Percentiles rank a stretch among this genome's conserved stretches.
These are phyloP conservation scores for Marisa cornuarietis DNA, from an alignment of 1,140 invertebrate species.

Conservation along the genomic window DNA sequence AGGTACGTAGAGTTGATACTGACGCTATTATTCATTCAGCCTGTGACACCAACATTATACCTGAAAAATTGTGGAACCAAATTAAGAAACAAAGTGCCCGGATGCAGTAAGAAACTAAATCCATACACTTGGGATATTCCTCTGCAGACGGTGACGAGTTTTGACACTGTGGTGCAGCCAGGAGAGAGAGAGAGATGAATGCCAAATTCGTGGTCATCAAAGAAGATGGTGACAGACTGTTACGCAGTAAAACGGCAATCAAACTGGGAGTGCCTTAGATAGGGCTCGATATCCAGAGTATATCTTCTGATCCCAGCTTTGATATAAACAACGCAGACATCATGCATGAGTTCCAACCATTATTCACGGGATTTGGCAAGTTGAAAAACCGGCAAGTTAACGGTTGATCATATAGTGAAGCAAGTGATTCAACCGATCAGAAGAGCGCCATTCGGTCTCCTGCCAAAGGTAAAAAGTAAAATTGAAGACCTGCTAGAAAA, in stretches of 20 bases:
- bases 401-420: background rate
- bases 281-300: background rate
- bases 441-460: constrained; percentile 9
- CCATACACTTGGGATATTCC: too few relatives aligned
- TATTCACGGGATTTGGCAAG: constrained; percentile 7
- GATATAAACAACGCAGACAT: background rate
- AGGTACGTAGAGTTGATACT: too few relatives aligned
- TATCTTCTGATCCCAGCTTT: background rate
- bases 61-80: too few relatives aligned
- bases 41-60: too few relatives aligned
- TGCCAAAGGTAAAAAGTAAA: constrained; percentile 28
- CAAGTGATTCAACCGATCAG: constrained; percentile 8
- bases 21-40: too few relatives aligned
- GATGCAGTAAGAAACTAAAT: too few relatives aligned
- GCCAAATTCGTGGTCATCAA: background rate
- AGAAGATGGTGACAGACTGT: background rate
- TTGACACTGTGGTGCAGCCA: background rate
- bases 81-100: too few relatives aligned
- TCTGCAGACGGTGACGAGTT: too few relatives aligned
- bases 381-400: constrained; percentile 9
- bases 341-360: background rate
- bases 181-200: background rate
- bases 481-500: constrained; percentile 35
- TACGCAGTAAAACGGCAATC: constrained; percentile 8
- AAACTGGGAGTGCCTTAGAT: constrained; percentile 3